A percentile compares a stretch with the other conserved stretches of the same genome.
phyloP scores from a whole-genome alignment of 2,888 invertebrate genomes.

The Diachrysia chrysitis region DNA sequence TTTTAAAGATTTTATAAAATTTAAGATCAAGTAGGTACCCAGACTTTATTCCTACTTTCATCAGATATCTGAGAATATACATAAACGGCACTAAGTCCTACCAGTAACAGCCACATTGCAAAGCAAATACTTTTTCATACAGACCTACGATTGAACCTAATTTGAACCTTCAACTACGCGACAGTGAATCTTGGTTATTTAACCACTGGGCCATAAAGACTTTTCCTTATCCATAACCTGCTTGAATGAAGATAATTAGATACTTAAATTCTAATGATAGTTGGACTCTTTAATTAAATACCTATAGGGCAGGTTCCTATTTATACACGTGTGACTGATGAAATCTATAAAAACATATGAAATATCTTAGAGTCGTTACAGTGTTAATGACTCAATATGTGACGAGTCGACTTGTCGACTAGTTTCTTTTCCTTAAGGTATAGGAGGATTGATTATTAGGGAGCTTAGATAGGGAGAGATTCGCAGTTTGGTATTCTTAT shows the following conservation, averaged over 20 bases:
- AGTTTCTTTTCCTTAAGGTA: background rate
- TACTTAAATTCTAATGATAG: background rate
- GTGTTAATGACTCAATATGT: background rate
- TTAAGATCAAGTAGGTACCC: no score
- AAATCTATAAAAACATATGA: background rate
- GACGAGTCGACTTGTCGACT: background rate
- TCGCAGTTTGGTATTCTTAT: no score
- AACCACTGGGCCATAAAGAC: background rate
- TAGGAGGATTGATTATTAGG: background rate
- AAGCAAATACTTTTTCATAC: background rate
- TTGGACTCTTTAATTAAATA: no score
- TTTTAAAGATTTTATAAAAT: no score
- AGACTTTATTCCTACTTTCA: no score
- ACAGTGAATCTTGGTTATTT: background rate
- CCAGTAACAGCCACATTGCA: constrained; percentile 5
- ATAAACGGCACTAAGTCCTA: no score
- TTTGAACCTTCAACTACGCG: background rate
- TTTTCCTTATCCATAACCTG: background rate
- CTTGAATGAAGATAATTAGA: background rate
- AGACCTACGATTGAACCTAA: background rate
- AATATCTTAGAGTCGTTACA: background rate
- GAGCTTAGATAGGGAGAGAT: no score
- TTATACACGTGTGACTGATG: background rate
- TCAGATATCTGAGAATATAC: no score
- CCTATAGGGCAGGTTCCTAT: background rate